Percentiles rank a stretch among this genome's conserved stretches.
Evolutionary conservation across 2,888 invertebrate species (phyloP).

Genomic region (Osmoderma eremita): DNA sequence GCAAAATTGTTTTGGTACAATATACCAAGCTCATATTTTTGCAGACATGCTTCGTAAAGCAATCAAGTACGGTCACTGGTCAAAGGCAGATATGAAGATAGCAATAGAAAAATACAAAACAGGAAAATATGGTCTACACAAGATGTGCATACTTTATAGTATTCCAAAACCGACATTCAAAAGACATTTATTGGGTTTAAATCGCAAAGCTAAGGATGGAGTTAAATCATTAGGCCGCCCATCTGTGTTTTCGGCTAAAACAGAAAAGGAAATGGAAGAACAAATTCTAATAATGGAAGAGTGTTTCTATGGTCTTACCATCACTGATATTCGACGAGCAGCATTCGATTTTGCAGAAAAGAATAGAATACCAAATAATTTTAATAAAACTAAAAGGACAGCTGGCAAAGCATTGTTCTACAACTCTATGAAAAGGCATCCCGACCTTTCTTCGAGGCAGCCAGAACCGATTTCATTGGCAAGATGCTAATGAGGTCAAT

Average conservation of each 20-base stretch:
- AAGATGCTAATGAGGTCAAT: constrained; percentile 33
- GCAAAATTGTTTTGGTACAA: no score
- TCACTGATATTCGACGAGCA: constrained; percentile 11
- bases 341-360: constrained; percentile 43
- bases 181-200: neutral
- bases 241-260: no score
- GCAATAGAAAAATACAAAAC: constrained; percentile 9
- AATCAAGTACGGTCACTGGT: neutral
- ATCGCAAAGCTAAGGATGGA: no score
- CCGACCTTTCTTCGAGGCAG: neutral
- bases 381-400: constrained; percentile 34
- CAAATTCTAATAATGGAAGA: no score
- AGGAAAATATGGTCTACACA: neutral
- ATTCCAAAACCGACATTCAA: constrained; percentile 9
- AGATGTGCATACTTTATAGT: neutral
- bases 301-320: constrained; percentile 38
- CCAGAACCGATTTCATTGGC: constrained; percentile 7
- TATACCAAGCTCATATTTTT: no score
- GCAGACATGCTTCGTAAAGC: neutral
- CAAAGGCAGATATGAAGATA: neutral
- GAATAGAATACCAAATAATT: constrained; percentile 37
- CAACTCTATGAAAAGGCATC: constrained; percentile 26
- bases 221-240: no score
- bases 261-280: no score
- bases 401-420: constrained; percentile 42